These are phyloP conservation scores for Siniperca knerii DNA, from an alignment of 2,113 vertebrate genomes.

Conservation along the genomic window DNA sequence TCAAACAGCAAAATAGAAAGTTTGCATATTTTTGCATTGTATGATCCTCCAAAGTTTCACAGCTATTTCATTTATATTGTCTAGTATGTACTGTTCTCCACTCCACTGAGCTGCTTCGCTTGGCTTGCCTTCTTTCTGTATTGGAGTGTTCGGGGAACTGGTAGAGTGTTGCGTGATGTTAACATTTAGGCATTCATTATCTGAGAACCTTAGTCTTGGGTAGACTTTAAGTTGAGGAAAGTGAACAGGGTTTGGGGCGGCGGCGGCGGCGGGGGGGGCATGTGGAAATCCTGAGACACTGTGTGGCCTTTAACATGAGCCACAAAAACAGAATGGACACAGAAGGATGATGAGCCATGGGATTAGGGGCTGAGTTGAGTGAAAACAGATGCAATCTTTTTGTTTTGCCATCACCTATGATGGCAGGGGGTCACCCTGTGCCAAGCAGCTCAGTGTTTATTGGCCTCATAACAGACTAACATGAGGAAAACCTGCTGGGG, in stretches of 20 bases:
- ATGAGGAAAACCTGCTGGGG: slow-evolving; percentile 60
- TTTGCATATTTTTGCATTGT: slow-evolving; percentile 88
- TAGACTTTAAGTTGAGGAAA: slow-evolving; percentile 60
- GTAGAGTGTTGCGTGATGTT: slow-evolving; percentile 41
- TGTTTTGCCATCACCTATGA: slow-evolving; percentile 71
- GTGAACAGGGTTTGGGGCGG: slow-evolving; percentile 25
- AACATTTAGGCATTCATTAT: slow-evolving; percentile 49
- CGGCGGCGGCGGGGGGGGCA: slow-evolving; percentile 6
- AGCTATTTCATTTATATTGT: slow-evolving; percentile 76
- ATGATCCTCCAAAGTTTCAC: slow-evolving; percentile 84
- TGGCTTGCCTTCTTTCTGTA: slow-evolving; percentile 41
- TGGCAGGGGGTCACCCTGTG: slow-evolving; percentile 64
- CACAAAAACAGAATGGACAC: slow-evolving; percentile 78
- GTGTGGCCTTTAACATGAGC: slow-evolving; percentile 74
- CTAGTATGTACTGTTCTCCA: slow-evolving; percentile 20
- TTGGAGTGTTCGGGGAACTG: slow-evolving; percentile 53
- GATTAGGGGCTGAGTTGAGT: slow-evolving; percentile 44
- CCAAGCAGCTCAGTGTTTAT: slow-evolving; percentile 61
- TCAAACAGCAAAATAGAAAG: slow-evolving; percentile 86
- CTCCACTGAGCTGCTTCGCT: slow-evolving; percentile 47
- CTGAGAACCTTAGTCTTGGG: slow-evolving; percentile 68
- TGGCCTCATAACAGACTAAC: slow-evolving; percentile 63
- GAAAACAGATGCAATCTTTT: slow-evolving; percentile 69
- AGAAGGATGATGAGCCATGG: slow-evolving; percentile 64
- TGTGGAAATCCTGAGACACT: slow-evolving; percentile 85